Evolutionary conservation across 2,888 invertebrate species (phyloP), one percentile per base, ranked within the genome.

Genomic region (Drosophila maculinotata): DNA sequence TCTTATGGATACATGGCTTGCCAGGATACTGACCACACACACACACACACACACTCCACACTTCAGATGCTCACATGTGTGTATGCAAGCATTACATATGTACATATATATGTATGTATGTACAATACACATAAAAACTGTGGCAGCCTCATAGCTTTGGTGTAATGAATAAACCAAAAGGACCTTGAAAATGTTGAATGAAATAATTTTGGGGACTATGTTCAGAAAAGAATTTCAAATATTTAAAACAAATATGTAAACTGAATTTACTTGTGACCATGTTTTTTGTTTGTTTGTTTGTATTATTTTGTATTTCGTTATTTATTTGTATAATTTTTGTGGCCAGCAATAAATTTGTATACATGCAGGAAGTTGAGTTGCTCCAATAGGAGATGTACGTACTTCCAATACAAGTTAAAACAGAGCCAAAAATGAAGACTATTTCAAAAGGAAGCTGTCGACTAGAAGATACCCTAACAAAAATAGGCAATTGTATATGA

Each of bases 151-250:
- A 53, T 53, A 35, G 59, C 64, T 42, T 59, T 51, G 44, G 44
- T 48, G 54, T 59, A 66, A 67, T 74, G 70, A 74, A 74, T 67
- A 74, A 73, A 52, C 48, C 44, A 62, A 60, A 66, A 58, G 58
- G 57, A 70, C 53, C 67, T 66, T 73, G 75, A 67, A 70, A 73
- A 62, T 48, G 57, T 58, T 56, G 44, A 59, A 60, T 54, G 42
- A 62, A 74, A 70, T 67, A 45, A 74, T 70, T 65, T 58, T 25
- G 49, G 30, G 10, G 54, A 51, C 54, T 48, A n/a, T 63, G 56
- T 39, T 63, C 12, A 17, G 49, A 39, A 54, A 66, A 70, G 67
- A 54, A 74, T 74, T 74, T 67, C 28, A 62, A 62, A 66, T 56
- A 74, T 74, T 49, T 74, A 35, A 39, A 60, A 57, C 52, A 73